These are phyloP conservation scores for Darevskia mixta DNA, from an alignment of 2,797 vertebrate genomes.

Conservation along the genomic window DNA sequence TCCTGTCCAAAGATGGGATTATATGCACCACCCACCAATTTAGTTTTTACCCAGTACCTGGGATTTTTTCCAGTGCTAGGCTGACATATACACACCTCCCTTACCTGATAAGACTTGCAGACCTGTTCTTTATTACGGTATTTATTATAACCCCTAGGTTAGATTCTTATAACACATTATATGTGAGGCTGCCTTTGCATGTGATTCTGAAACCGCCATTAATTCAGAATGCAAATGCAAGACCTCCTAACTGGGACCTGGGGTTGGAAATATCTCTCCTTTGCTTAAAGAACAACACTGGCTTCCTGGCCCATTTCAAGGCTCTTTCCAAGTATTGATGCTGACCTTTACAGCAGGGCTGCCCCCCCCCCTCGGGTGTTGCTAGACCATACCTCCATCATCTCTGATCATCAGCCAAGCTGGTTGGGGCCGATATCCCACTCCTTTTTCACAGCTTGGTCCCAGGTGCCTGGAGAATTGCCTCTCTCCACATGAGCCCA, in stretches of 20 bases:
- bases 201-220: neutral
- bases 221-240: neutral
- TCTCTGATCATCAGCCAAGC: no score
- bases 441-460: no score
- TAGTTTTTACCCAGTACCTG: neutral
- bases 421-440: no score
- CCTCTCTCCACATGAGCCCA: neutral
- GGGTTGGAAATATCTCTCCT: neutral
- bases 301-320: neutral
- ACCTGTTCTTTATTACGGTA: neutral
- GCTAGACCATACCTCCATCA: no score
- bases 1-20: no score
- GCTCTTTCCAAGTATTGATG: neutral
- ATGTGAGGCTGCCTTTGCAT: neutral
- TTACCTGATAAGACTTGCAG: neutral
- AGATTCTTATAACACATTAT: no score
- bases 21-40: no score
- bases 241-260: neutral
- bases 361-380: no score
- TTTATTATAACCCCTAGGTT: no score
- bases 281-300: neutral
- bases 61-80: neutral
- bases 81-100: neutral
- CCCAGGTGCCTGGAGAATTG: neutral
- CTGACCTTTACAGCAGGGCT: no score